A percentile compares a stretch with the other conserved stretches of the same genome.
Evolutionary conservation across 2,888 invertebrate genomes (phyloP).

Genomic region (Drosophila mettleri): DNA sequence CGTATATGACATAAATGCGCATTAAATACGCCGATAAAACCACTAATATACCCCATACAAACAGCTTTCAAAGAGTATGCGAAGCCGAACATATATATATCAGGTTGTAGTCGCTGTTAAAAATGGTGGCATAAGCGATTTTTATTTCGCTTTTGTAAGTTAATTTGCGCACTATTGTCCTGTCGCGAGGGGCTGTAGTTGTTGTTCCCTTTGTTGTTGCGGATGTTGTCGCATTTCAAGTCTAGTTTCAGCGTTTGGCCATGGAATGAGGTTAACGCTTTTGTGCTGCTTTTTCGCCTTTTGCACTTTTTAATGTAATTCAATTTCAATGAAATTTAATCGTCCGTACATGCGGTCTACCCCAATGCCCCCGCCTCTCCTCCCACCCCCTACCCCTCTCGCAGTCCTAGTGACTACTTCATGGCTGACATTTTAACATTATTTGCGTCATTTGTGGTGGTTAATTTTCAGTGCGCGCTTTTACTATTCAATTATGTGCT

Average conservation of each 20-base stretch:
- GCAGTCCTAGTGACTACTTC: not conserved
- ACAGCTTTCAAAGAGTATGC: not conserved
- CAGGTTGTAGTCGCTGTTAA: conserved; percentile 37
- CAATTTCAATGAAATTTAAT: conserved; percentile 81
- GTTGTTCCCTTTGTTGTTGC: conserved; percentile 28
- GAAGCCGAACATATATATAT: conserved; percentile 42
- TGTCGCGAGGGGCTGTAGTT: conserved; percentile 20
- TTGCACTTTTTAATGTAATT: conserved; percentile 79
- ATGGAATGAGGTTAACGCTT: conserved; percentile 16
- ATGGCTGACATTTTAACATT: conserved; percentile 62
- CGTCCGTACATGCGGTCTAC: conserved; percentile 64
- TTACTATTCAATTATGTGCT: conserved; percentile 81
- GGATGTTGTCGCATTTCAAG: conserved; percentile 22
- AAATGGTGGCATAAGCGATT: conserved; percentile 72
- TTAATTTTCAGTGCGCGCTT: conserved; percentile 79
- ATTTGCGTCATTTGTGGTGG: conserved; percentile 81
- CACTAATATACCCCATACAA: not conserved
- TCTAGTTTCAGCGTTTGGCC: conserved; percentile 7
- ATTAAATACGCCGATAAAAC: not conserved
- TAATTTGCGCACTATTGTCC: conserved; percentile 80
- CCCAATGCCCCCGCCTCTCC: not conserved
- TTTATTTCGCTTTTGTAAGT: conserved; percentile 77
- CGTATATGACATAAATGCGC: not conserved
- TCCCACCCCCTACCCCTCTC: not conserved
- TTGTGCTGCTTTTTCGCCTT: conserved; percentile 70